phyloP scores from a whole-genome alignment of 2,888 invertebrate species.

The Zygaena filipendulae region DNA sequence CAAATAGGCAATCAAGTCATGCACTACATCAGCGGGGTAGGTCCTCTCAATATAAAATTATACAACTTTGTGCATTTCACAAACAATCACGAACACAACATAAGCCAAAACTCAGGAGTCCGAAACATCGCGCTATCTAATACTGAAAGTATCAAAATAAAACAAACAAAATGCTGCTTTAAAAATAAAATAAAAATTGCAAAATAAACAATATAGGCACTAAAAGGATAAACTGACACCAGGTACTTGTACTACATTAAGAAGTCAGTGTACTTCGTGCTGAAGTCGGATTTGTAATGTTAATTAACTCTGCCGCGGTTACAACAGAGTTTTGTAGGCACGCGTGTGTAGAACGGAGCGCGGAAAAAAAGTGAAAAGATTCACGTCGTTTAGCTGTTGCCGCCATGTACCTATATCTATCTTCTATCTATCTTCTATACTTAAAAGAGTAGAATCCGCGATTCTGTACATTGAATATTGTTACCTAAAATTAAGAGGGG shows the following conservation, averaged over 20 bases:
- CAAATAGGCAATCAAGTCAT: constrained; percentile 47
- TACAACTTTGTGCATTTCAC: constrained; percentile 56
- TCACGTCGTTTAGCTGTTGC: constrained; percentile 26
- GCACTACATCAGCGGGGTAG: constrained; percentile 62
- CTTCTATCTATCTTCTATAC: too few relatives aligned
- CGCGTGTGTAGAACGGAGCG: constrained; percentile 45
- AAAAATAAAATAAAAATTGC: constrained; percentile 17
- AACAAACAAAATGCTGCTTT: constrained; percentile 26
- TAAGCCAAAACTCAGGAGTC: constrained; percentile 50
- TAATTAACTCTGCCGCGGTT: constrained; percentile 36
- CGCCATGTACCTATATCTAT: too few relatives aligned
- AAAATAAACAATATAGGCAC: constrained; percentile 24
- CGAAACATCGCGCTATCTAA: constrained; percentile 55
- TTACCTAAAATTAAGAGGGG: too few relatives aligned
- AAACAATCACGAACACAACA: constrained; percentile 49
- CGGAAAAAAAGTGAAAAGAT: constrained; percentile 65
- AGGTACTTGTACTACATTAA: constrained; percentile 3
- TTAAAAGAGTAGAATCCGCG: too few relatives aligned
- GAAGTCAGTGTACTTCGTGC: too few relatives aligned
- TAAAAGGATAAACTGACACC: constrained; percentile 6
- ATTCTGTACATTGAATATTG: too few relatives aligned
- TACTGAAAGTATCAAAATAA: constrained; percentile 51
- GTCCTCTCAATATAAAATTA: constrained; percentile 50
- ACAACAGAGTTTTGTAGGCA: constrained; percentile 32
- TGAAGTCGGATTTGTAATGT: too few relatives aligned